Evolutionary conservation across 1,140 invertebrate genomes (phyloP), one percentile per base, ranked within the genome.

Genomic region (Stratiolaelaps scimitus): DNA sequence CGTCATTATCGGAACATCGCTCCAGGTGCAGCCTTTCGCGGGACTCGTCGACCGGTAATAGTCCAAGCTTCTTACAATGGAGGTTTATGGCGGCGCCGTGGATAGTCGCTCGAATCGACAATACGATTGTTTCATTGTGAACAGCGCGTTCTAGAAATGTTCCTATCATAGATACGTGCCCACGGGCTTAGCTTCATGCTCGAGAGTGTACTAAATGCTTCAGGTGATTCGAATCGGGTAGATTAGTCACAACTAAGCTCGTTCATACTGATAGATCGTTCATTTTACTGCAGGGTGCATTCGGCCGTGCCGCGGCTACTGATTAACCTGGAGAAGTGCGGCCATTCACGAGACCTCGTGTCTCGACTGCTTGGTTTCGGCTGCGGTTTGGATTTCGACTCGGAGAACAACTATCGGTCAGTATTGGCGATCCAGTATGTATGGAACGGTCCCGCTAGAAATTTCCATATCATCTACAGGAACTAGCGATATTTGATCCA

Each of bases 1-100:
- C 6, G 89, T 98, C 66, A 86, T 97, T 5, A 86, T 97, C 83
- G 93, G 93, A 7, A 95, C 93, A 1, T 95, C 91, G 20, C 79
- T 98, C 60, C 84, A 85, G 70, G 92, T 98, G 0, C 88, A 94
- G 68, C 93, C 93, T 1, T 96, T 98, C 80, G 89, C 90, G n/a
- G 89, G 88, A 17, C 78, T 95, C 6, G 78, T 89, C 68, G 83
- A 87, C 71, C 83, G 87, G 75, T 92, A 1, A 79, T 92, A 20
- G 64, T 77, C n/a, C n/a, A n/a, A n/a, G n/a, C n/a, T n/a, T n/a
- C n/a, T n/a, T n/a, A n/a, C n/a, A n/a, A n/a, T n/a, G n/a, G n/a
- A n/a, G n/a, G n/a, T n/a, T n/a, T n/a, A n/a, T n/a, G n/a, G n/a
- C n/a, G n/a, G n/a, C n/a, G n/a, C n/a, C n/a, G n/a, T n/a, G n/a